These are phyloP conservation scores for Thinocorus orbignyianus DNA, from an alignment of 2,113 vertebrate species.

Conservation along the genomic window DNA sequence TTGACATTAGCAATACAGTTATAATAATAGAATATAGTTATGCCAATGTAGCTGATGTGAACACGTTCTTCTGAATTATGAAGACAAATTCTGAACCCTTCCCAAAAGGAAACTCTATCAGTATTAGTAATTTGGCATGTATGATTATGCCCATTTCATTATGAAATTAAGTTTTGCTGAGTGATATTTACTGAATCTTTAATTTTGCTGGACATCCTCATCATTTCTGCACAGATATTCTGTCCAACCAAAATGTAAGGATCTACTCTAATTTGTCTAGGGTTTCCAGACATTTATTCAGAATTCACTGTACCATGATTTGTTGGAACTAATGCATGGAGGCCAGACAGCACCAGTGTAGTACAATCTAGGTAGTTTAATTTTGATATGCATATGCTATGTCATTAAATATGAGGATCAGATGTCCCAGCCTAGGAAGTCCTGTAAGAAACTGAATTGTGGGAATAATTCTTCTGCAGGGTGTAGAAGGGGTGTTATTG, in stretches of 20 bases:
- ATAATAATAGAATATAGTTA: too few relatives aligned
- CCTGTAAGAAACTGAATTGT: background rate
- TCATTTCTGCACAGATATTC: background rate
- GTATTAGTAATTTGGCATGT: background rate
- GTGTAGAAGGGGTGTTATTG: background rate
- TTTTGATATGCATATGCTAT: background rate
- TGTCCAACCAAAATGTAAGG: background rate
- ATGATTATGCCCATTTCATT: background rate
- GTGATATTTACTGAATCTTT: background rate
- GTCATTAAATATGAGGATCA: background rate
- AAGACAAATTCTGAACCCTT: background rate
- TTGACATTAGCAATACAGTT: too few relatives aligned
- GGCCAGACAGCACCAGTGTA: background rate
- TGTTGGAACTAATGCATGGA: background rate
- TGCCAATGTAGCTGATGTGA: background rate
- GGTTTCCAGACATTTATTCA: background rate
- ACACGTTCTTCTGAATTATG: background rate
- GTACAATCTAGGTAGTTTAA: background rate
- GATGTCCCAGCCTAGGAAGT: background rate
- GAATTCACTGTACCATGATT: background rate
- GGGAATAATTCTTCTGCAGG: background rate
- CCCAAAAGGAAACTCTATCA: background rate
- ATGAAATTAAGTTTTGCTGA: background rate
- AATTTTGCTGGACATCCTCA: background rate
- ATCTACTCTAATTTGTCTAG: background rate